Base-by-base conservation (phyloP, 2,888 invertebrate species). In the Rhaphigaster nebulosa region DNA sequence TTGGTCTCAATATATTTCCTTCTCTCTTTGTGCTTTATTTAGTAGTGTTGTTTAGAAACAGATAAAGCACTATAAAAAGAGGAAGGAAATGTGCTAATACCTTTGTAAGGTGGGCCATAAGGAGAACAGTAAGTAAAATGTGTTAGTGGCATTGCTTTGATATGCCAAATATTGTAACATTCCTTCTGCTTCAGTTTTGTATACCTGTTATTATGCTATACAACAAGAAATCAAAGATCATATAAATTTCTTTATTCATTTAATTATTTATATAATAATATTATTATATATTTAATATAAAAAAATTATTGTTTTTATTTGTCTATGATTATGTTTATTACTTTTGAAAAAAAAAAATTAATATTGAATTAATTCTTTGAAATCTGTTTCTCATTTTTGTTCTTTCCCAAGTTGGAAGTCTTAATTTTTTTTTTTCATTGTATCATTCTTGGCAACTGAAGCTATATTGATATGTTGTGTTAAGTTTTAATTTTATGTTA, bases 401-500 rank as follows among this genome's bases (percentile, higher is more conserved):
- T 76, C 8, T 38, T 8, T 12, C 34, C 10, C 1, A 76, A 76
- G 26, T 13, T 76, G 15, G 34, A 76, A 76, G 34, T 38, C 6
- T 76, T 38, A 38, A n/a, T 76, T 34, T 65, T n/a, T n/a, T 60
- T 60, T 65, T 29, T 65, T 65, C 13, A 15, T 29, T 12, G n/a
- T 65, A 34, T 18, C 15, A 29, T 4, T 29, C 29, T 34, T 65
- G 34, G 38, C 6, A 76, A 38, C 23, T 34, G 70, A n/a, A 76
- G 38, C 6, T 38, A 76, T 76, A 38, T 76, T 65, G 15, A 65
- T 76, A 20, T 76, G 18, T 76, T 23, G 8, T 76, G 38, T 76
- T 76, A 65, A 65, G 34, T 76, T 76, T 76, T 76, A 38, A 38
- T 76, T 34, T 76, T 38, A 76, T 76, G 70, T 76, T 76, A 38